Conservation (phyloP, 2,888 invertebrate species). For the Zhengitettix transpicula region DNA sequence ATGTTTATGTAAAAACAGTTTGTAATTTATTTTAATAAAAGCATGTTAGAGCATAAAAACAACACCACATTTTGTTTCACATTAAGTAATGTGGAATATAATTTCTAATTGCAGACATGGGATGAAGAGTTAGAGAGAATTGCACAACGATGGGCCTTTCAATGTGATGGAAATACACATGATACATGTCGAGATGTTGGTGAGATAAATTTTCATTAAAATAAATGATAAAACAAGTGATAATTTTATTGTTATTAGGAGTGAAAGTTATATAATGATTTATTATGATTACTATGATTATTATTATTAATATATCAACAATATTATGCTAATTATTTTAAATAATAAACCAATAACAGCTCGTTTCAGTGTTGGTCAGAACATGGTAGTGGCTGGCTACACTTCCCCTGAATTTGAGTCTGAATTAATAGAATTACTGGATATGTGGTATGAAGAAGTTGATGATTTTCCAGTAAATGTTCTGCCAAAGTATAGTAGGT, state of each 20-base stretch:
- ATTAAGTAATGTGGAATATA: neutral
- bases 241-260: too few relatives aligned
- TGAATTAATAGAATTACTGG: neutral
- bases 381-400: slow-evolving; percentile 6
- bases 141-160: slow-evolving; percentile 25
- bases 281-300: too few relatives aligned
- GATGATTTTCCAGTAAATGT: neutral
- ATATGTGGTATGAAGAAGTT: slow-evolving; percentile 10
- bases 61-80: neutral
- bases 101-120: slow-evolving; percentile 18
- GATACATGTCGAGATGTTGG: slow-evolving; percentile 16
- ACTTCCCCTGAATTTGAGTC: neutral
- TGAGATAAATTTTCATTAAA: slow-evolving; percentile 9
- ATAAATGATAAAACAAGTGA: too few relatives aligned
- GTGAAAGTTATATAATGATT: too few relatives aligned
- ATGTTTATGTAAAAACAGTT: too few relatives aligned
- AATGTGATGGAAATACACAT: slow-evolving; percentile 20
- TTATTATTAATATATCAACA: too few relatives aligned
- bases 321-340: too few relatives aligned
- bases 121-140: slow-evolving; percentile 23
- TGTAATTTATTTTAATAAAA: too few relatives aligned
- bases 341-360: slow-evolving; percentile 2
- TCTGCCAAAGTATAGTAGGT: neutral
- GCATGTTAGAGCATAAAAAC: too few relatives aligned
- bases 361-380: slow-evolving; percentile 14